Base-by-base conservation (phyloP, 2,797 vertebrate species). In the Spinibarbus caldwelli region DNA sequence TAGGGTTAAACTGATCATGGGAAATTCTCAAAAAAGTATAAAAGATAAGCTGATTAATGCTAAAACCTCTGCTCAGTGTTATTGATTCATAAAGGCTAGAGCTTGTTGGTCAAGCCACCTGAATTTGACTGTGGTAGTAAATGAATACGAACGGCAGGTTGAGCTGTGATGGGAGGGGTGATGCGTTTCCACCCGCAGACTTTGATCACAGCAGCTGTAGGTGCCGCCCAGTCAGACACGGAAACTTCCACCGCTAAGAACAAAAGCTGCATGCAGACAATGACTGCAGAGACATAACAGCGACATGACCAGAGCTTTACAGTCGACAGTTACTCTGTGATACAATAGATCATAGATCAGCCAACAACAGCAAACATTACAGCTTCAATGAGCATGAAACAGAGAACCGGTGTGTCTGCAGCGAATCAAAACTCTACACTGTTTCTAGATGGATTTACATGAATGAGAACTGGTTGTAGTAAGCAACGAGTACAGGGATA, bases 181-280 rank as follows among this genome's bases (percentile, higher is more conserved):
- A 34, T 19, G 52, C 4, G 14, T 71, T 45, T 45, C n/a, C 31
- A 36, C 19, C 31, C 49, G 41, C 77, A 59, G 31, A 31, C 19
- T 76, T 47, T 78, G 26, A 82, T 83, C 79, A 75, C n/a, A 62
- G 67, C 67, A 41, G 29, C 19, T 38, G 31, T n/a, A 66, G 86
- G 36, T 80, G 82, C 38, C 10, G 62, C 57, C 57, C 52, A 73
- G 57, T 79, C 80, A 86, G n/a, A 85, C 57, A 82, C 52, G 79
- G 82, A 88, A 86, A 86, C 79, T 85, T 88, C 76, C 45, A 85
- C 76, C 17, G 31, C 57, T 59, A 26, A n/a, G 11, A 86, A 83
- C 82, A 85, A 78, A 36, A 59, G 78, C 67, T 52, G 49, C 64
- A 75, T 34, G 43, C 36, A 78, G 17, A 83, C 88, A 84, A 78